Base-by-base conservation (phyloP, 2,888 invertebrate genomes). In the Chironomus tentans region DNA sequence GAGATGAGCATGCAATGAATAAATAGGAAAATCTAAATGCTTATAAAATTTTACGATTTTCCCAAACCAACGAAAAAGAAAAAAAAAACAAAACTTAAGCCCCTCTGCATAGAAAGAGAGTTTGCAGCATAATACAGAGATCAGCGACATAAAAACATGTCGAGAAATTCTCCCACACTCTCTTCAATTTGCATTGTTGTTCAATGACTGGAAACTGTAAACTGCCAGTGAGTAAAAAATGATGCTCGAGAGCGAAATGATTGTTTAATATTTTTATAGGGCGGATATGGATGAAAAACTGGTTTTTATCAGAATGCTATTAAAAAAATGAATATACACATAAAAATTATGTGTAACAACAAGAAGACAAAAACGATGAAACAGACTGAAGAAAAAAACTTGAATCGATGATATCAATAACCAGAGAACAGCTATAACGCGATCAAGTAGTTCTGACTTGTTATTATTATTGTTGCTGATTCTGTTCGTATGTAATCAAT, bases 281-380 rank as follows among this genome's bases (percentile, higher is more conserved):
- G 74, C 74, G 74, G 74, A 74, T 74, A 74, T 74, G 62, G 72
- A n/a, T 73, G 46, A 50, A 73, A 38, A 74, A 74, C 74, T 65
- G 68, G 74, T 74, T 74, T 38, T 74, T 74, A 68, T 74, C 68
- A 73, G 65, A 61, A 65, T 38, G 21, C 28, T 50, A 73, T 61
- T 65, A 73, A 62, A 65, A 72, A 62, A 62, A 62, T 65, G 65
- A 73, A 56, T 50, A 38, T 38, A 15, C 65, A 69, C 69, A 46
- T 48, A 47, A 70, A 65, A 70, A 73, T 62, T 65, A 62, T 73
- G 73, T 71, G 71, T 65, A 71, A 50, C 18, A 73, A 47, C 15
- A 65, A 65, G 65, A 65, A 46, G 61, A 46, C 15, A n/a, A n/a
- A n/a, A n/a, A n/a, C n/a, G n/a, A n/a, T n/a, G n/a, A n/a, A n/a